Evolutionary conservation across 2,888 invertebrate genomes (phyloP).

Genomic region (Eupeodes luniger): DNA sequence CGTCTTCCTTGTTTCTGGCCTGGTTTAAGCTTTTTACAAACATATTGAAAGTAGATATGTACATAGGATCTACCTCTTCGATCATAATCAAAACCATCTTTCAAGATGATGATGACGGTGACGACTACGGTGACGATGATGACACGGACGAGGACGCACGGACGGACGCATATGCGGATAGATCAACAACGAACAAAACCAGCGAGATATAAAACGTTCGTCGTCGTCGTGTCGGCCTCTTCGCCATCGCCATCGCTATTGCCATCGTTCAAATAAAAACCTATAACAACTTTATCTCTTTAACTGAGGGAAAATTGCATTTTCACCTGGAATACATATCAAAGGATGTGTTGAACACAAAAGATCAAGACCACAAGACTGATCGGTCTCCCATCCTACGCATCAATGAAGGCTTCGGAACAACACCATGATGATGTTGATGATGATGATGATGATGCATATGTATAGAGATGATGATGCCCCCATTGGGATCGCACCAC

Average conservation of each 20-base stretch:
- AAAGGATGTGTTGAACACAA: conserved; percentile 28
- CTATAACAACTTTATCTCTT: conserved; percentile 68
- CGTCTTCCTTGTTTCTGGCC: conserved; percentile 71
- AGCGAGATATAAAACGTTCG: conserved; percentile 42
- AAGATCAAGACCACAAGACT: conserved; percentile 12
- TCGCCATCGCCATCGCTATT: neutral
- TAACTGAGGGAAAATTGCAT: conserved; percentile 58
- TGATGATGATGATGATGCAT: neutral
- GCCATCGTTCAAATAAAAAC: conserved; percentile 18
- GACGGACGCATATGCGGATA: neutral
- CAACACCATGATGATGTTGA: neutral
- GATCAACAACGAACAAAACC: neutral
- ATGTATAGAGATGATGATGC: neutral
- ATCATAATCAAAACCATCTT: conserved; percentile 65
- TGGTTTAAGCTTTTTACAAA: conserved; percentile 26
- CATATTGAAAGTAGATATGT: neutral
- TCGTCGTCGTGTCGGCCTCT: neutral
- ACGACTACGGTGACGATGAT: too few relatives aligned
- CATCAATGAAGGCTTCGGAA: conserved; percentile 41
- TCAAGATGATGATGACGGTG: neutral
- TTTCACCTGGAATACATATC: conserved; percentile 33
- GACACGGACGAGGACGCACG: too few relatives aligned
- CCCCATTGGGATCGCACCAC: neutral
- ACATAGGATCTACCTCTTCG: conserved; percentile 41
- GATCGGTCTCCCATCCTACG: conserved; percentile 52